Conservation (phyloP, 2,888 invertebrate species). For the Adelognathus sp. region DNA sequence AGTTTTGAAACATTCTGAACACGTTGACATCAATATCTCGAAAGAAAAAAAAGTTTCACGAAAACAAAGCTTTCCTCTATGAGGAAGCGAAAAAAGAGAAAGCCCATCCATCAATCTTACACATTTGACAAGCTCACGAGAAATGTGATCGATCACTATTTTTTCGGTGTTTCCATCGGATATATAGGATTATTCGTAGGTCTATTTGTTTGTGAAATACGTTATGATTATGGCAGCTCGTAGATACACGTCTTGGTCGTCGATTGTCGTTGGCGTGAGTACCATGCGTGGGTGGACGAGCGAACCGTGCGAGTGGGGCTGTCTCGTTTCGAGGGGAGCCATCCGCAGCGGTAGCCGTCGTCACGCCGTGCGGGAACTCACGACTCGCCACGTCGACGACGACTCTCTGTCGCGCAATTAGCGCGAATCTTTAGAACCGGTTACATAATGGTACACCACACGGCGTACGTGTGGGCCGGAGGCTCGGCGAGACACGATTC, state of each 20-base stretch:
- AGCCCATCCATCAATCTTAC: not conserved
- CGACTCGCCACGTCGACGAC: slow-evolving; percentile 22
- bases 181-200: not conserved
- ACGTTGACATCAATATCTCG: not conserved
- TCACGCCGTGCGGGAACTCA: slow-evolving; percentile 24
- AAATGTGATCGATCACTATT: not conserved
- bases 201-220: not conserved
- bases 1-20: no score
- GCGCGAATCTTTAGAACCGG: slow-evolving; percentile 53
- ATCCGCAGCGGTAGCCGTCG: slow-evolving; percentile 12
- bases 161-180: not conserved
- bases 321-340: slow-evolving; percentile 20
- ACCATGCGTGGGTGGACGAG: slow-evolving; percentile 30
- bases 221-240: not conserved
- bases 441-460: slow-evolving; percentile 46
- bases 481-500: not conserved
- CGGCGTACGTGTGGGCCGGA: slow-evolving; percentile 7
- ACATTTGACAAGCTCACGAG: not conserved
- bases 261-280: not conserved
- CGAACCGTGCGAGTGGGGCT: slow-evolving; percentile 7
- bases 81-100: no score
- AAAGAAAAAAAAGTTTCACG: not conserved
- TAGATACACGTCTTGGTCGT: not conserved
- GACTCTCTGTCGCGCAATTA: slow-evolving; percentile 47
- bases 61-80: no score